Percentiles rank a stretch among this genome's conserved stretches.
These are phyloP conservation scores for Pterostichus niger DNA, from an alignment of 2,888 invertebrate species.

Conservation along the genomic window DNA sequence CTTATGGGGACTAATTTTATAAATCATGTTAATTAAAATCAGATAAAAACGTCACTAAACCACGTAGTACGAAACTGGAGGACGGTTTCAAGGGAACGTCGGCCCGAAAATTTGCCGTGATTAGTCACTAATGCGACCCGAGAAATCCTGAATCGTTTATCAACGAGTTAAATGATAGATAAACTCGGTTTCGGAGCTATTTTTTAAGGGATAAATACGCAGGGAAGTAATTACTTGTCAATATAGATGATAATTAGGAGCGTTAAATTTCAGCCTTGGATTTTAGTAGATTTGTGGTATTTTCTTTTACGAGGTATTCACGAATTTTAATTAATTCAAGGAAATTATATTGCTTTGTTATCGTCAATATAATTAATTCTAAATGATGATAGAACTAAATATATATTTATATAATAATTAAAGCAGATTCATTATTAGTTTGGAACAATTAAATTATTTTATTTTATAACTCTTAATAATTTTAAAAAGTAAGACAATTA, in stretches of 20 bases:
- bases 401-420: too few relatives aligned
- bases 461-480: too few relatives aligned
- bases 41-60: not conserved
- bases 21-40: too few relatives aligned
- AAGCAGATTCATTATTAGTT: too few relatives aligned
- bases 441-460: too few relatives aligned
- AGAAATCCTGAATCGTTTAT: slow-evolving; percentile 28
- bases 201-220: slow-evolving; percentile 7
- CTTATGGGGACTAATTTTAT: too few relatives aligned
- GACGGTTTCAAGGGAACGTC: not conserved
- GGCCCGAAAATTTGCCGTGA: slow-evolving; percentile 19
- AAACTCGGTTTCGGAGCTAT: slow-evolving; percentile 10
- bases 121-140: slow-evolving; percentile 29
- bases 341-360: not conserved
- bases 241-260: slow-evolving; percentile 24
- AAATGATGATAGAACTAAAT: not conserved
- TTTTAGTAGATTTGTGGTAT: slow-evolving; percentile 16
- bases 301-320: slow-evolving; percentile 1
- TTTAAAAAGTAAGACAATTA: too few relatives aligned
- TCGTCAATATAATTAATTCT: not conserved
- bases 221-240: slow-evolving; percentile 22
- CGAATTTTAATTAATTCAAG: slow-evolving; percentile 10
- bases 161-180: slow-evolving; percentile 30
- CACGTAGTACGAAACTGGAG: not conserved
- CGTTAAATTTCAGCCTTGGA: slow-evolving; percentile 11